Evolutionary conservation across 2,113 vertebrate genomes (phyloP).

Genomic region (Symphodus melops): DNA sequence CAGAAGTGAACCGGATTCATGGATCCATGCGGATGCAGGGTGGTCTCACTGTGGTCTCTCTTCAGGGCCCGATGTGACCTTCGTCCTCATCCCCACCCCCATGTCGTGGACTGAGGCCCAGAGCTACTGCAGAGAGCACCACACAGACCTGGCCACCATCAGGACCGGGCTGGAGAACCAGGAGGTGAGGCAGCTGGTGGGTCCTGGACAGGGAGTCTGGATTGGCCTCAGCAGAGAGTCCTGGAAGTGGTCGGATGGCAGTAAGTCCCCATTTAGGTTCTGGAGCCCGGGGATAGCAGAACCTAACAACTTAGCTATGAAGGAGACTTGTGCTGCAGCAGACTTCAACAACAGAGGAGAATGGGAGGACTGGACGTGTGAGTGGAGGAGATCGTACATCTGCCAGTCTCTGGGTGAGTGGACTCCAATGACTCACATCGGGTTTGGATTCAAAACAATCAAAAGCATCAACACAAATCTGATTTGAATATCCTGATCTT

Average conservation of each 20-base stretch:
- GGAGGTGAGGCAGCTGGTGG: neutral
- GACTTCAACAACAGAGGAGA: rapidly evolving
- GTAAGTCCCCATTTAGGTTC: neutral
- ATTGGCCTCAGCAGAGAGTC: constrained; percentile 21
- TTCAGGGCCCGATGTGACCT: neutral
- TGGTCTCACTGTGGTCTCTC: too few species aligned
- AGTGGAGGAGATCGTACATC: neutral
- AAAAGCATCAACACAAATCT: too few species aligned
- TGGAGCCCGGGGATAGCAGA: neutral
- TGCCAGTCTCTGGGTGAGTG: neutral
- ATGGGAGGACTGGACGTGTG: neutral
- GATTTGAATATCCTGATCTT: too few species aligned
- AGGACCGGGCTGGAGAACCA: constrained; percentile 1
- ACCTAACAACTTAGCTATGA: rapidly evolving
- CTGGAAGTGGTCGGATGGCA: constrained; percentile 37
- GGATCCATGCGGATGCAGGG: too few species aligned
- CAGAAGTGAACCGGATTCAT: too few species aligned
- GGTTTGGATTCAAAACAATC: too few species aligned
- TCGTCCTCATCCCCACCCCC: rapidly evolving
- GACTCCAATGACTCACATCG: too few species aligned
- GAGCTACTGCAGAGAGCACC: constrained; percentile 3
- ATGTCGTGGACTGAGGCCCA: constrained; percentile 18
- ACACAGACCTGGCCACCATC: constrained; percentile 37
- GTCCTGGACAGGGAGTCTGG: neutral
- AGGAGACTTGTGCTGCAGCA: neutral